phyloP scores from a whole-genome alignment of 2,797 vertebrate genomes.

The Nasua narica region DNA sequence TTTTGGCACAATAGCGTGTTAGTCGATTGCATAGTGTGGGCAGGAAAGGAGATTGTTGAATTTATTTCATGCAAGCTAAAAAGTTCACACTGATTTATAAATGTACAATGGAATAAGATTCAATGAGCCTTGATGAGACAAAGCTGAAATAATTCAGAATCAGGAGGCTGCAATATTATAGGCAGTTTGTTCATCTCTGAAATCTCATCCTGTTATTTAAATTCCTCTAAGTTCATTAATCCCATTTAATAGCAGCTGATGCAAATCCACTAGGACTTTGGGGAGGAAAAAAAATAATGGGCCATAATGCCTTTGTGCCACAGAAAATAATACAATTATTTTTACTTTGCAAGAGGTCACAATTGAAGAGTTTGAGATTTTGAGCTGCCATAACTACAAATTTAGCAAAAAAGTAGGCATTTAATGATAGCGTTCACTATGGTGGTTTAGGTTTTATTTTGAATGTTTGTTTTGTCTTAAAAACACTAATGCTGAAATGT shows the following conservation, averaged over 20 bases:
- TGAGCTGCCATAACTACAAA: constrained; percentile 83
- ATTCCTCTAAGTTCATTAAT: constrained; percentile 76
- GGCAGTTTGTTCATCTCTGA: constrained; percentile 64
- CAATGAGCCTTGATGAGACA: constrained; percentile 79
- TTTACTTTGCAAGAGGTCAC: constrained; percentile 83
- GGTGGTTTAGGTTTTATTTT: constrained; percentile 88
- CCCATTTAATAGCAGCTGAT: constrained; percentile 60
- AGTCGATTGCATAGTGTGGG: constrained; percentile 62
- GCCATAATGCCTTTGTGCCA: constrained; percentile 75
- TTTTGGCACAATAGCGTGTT: constrained; percentile 69
- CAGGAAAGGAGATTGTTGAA: constrained; percentile 57
- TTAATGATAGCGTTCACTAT: constrained; percentile 88
- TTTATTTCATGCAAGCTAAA: constrained; percentile 75
- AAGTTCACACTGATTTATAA: constrained; percentile 77
- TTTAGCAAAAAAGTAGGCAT: constrained; percentile 89
- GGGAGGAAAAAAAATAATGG: constrained; percentile 73
- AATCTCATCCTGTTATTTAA: constrained; percentile 71
- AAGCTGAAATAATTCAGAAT: constrained; percentile 78
- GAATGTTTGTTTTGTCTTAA: constrained; percentile 89
- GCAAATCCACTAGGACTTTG: constrained; percentile 75
- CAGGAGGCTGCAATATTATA: constrained; percentile 70
- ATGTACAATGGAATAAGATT: constrained; percentile 55
- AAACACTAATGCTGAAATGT: constrained; percentile 88
- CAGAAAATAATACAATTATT: constrained; percentile 85
- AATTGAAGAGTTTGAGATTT: constrained; percentile 83